These are phyloP conservation scores for Sarcophaga caerulescens DNA, from an alignment of 2,888 invertebrate genomes.

Conservation along the genomic window DNA sequence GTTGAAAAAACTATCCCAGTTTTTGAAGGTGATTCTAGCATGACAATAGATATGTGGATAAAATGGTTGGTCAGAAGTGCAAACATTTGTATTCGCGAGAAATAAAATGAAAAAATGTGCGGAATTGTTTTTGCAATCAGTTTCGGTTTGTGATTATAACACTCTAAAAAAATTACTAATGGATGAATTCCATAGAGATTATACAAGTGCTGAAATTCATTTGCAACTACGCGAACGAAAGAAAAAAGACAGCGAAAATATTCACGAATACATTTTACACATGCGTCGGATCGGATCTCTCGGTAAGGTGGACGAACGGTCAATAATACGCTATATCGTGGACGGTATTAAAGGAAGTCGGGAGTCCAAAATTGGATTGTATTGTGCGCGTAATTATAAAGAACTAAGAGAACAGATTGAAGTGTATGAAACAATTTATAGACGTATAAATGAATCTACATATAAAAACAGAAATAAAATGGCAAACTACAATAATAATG, in stretches of 20 bases:
- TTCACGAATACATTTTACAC: conserved; percentile 49
- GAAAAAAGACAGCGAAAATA: conserved; percentile 37
- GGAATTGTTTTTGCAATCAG: conserved; percentile 28
- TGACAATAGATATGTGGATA: conserved; percentile 26
- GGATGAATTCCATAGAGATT: conserved; percentile 42
- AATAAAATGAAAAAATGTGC: conserved; percentile 34
- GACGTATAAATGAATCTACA: conserved; percentile 9
- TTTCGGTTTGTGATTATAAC: conserved; percentile 1
- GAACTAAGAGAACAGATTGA: conserved; percentile 14
- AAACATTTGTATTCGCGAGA: conserved; percentile 7
- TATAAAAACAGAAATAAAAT: not conserved
- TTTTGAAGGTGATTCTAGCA: conserved; percentile 15
- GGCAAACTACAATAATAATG: not conserved
- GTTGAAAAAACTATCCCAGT: conserved; percentile 14
- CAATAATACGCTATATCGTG: conserved; percentile 30
- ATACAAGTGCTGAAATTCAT: conserved; percentile 41
- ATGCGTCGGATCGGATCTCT: conserved; percentile 28
- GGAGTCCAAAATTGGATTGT: conserved; percentile 21
- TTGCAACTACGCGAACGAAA: conserved; percentile 28
- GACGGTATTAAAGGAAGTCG: conserved; percentile 40
- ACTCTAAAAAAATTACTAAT: conserved; percentile 16
- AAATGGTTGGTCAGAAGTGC: conserved; percentile 25
- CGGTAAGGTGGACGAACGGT: not conserved
- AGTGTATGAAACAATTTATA: conserved; percentile 8
- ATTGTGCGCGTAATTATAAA: not conserved